These are phyloP conservation scores for Asobara japonica DNA, from an alignment of 1,140 invertebrate genomes.

Conservation along the genomic window DNA sequence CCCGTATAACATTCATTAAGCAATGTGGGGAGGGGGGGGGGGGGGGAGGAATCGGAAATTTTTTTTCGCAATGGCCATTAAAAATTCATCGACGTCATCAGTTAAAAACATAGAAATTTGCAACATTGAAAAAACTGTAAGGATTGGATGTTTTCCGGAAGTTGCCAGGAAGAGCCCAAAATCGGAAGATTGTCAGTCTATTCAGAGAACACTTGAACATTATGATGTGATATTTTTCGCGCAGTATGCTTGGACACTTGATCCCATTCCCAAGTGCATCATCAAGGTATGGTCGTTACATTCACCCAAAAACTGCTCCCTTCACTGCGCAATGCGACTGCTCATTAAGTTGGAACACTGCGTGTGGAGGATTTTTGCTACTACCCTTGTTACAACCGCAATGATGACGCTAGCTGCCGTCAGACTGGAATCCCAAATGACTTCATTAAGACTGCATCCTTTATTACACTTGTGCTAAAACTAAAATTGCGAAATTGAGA, in stretches of 20 bases:
- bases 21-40: no score
- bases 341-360: neutral
- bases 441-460: slow-evolving; percentile 15
- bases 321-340: slow-evolving; percentile 7
- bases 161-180: no score
- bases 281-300: neutral
- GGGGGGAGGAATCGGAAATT: no score
- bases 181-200: no score
- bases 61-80: no score
- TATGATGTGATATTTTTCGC: no score
- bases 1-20: slow-evolving; percentile 5
- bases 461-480: neutral
- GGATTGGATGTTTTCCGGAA: no score
- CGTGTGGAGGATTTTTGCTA: neutral
- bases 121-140: no score
- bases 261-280: neutral
- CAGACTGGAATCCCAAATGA: slow-evolving; percentile 22
- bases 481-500: neutral
- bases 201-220: no score
- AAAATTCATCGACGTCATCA: no score
- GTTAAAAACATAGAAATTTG: no score
- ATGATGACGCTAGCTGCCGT: neutral
- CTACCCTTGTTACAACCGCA: slow-evolving; percentile 18
- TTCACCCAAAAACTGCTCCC: neutral
- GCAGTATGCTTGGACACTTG: no score